A percentile compares a stretch with the other conserved stretches of the same genome.
phyloP scores from a whole-genome alignment of 2,888 invertebrate species.

The Nymphalis c-album region DNA sequence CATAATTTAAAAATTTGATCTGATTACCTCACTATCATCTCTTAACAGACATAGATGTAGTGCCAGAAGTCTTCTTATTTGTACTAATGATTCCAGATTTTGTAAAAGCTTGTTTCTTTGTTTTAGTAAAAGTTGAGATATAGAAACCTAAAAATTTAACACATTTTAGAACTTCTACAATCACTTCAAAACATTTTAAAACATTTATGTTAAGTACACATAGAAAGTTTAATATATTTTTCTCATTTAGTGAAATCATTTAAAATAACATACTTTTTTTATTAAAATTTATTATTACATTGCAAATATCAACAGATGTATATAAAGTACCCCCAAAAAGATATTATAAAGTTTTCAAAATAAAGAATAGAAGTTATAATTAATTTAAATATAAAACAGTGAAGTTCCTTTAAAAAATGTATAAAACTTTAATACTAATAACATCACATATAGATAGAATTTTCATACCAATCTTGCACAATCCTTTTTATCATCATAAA shows the following conservation, averaged over 20 bases:
- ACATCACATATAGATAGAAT: neutral
- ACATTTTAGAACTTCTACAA: neutral
- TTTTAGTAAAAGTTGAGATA: constrained; percentile 79
- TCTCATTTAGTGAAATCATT: too few relatives aligned
- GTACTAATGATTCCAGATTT: constrained; percentile 58
- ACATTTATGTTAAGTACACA: too few relatives aligned
- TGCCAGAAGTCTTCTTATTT: constrained; percentile 67
- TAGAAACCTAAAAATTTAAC: constrained; percentile 63
- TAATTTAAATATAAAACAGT: too few relatives aligned
- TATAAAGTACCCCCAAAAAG: too few relatives aligned
- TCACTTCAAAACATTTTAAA: too few relatives aligned
- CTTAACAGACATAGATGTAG: constrained; percentile 62
- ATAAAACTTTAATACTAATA: neutral
- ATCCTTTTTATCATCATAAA: constrained; percentile 86
- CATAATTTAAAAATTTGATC: neutral
- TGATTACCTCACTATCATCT: constrained; percentile 65
- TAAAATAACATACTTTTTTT: too few relatives aligned
- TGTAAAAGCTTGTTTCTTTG: constrained; percentile 74
- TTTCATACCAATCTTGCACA: constrained; percentile 70
- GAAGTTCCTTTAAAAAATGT: too few relatives aligned
- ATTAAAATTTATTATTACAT: too few relatives aligned
- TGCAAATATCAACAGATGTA: too few relatives aligned
- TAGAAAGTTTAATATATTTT: too few relatives aligned
- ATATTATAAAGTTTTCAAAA: too few relatives aligned
- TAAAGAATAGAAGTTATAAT: too few relatives aligned